A percentile compares a stretch with the other conserved stretches of the same genome.
phyloP scores from a whole-genome alignment of 2,113 vertebrate genomes.

The Hippocampus abdominalis region DNA sequence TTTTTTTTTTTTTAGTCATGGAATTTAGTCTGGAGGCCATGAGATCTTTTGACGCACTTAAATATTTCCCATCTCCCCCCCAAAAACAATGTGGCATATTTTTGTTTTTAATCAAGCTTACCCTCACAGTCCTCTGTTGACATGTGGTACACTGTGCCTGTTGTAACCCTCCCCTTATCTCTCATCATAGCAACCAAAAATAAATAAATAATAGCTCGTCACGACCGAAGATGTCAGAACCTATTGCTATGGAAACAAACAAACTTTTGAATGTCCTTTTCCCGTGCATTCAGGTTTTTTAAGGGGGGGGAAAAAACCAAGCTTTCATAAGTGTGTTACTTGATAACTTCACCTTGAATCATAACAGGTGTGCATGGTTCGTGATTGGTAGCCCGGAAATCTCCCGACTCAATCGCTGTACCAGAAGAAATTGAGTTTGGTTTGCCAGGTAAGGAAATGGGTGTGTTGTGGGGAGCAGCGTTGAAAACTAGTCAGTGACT shows the following conservation, averaged over 20 bases:
- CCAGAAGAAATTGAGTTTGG: too few species aligned
- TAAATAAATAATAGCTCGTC: conserved; percentile 27
- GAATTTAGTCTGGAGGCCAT: not conserved
- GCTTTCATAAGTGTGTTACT: conserved; percentile 31
- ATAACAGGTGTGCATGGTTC: not conserved
- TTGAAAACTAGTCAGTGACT: not conserved
- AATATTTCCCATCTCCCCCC: not conserved
- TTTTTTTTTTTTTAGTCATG: too few species aligned
- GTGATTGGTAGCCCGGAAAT: too few species aligned
- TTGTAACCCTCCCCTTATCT: not conserved
- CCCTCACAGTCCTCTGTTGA: conserved; percentile 24
- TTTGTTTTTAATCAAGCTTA: conserved; percentile 16
- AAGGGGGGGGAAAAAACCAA: conserved; percentile 9
- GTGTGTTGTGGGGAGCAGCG: not conserved
- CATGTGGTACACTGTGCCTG: not conserved
- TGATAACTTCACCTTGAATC: not conserved
- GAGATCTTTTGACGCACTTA: conserved; percentile 32
- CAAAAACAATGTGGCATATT: not conserved
- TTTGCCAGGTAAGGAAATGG: not conserved
- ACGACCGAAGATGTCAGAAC: conserved; percentile 63
- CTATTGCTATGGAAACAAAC: conserved; percentile 73
- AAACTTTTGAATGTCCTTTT: conserved; percentile 63
- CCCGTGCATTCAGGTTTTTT: conserved; percentile 62
- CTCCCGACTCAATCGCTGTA: too few species aligned
- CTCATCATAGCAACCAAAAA: conserved; percentile 39